Evolutionary conservation across 2,113 vertebrate genomes (phyloP), one percentile per base, ranked within the genome.

Genomic region (Pontoporia blainvillei): DNA sequence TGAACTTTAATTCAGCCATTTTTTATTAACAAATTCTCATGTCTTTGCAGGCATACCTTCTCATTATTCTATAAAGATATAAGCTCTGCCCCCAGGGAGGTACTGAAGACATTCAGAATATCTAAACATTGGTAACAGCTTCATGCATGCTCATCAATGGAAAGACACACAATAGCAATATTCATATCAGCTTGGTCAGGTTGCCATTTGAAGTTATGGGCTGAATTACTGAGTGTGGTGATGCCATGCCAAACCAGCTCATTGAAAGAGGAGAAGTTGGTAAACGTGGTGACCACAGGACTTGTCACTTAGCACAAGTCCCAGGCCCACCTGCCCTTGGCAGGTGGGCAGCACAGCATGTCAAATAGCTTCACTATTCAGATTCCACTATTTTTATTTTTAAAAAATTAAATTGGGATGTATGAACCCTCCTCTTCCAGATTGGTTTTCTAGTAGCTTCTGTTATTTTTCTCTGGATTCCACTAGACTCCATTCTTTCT

Each of bases 301-400:
- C 61, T 84, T 31, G 12, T 62, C 10, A 14, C 2, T 79, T 54
- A 39, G 29, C 34, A 31, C 25, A 69, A 34, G n/a, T 41, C 41
- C 41, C 41, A 64, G 25, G 17, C 5, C 21, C n/a, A 9, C 31
- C 46, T 69, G 14, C 23, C 12, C 13, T 15, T 21, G 23, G 23
- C 5, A 44, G 20, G 4, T 20, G 5, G 1, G 11, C 0, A n/a
- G 4, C 31, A 54, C 8, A 82, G 52, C 1, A 59, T 11, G 20
- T n/a, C 4, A n/a, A 4, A 13, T n/a, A 0, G 2, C 34, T 8
- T 29, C 29, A 39, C 18, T 18, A 34, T 61, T 86, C 20, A 57
- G 21, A 90, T 34, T 23, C 46, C 46, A 49, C 46, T 0, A 1
- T 17, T 82, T 67, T 25, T n/a, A 57, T 71, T 7, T 39, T 41